Evolutionary conservation across 2,113 vertebrate species (phyloP).

Genomic region (Chaenogobius annularis): DNA sequence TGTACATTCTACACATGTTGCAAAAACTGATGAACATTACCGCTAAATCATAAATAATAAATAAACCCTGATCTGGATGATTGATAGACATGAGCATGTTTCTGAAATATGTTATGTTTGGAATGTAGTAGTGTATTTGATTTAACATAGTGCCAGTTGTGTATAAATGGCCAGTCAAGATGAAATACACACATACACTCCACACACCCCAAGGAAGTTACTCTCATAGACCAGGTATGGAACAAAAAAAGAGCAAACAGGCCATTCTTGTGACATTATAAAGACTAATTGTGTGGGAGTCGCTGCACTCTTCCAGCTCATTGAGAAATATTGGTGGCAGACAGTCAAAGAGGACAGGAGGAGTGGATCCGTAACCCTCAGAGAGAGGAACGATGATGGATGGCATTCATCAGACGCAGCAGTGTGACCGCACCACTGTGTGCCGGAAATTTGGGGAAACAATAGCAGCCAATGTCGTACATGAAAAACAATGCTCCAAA

Average conservation of each 20-base stretch:
- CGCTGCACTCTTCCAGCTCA: background rate
- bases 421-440: slow-evolving; percentile 13
- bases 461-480: slow-evolving; percentile 6
- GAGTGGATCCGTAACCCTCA: slow-evolving; percentile 8
- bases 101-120: background rate
- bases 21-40: background rate
- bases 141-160: background rate
- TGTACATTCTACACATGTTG: background rate
- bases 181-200: too few species aligned
- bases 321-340: slow-evolving; percentile 2
- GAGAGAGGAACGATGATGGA: slow-evolving; percentile 17
- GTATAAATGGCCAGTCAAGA: too few species aligned
- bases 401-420: slow-evolving; percentile 19
- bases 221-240: background rate
- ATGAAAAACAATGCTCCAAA: slow-evolving; percentile 21
- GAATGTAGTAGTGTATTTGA: background rate
- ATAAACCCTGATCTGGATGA: background rate
- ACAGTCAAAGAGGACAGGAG: slow-evolving; percentile 11
- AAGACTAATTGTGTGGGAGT: background rate
- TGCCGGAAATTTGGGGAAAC: slow-evolving; percentile 17
- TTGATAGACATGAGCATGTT: background rate
- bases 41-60: background rate
- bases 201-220: background rate
- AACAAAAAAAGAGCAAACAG: background rate
- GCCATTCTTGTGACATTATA: background rate